Conservation (phyloP, 2,113 vertebrate species). For the Lynx canadensis region DNA sequence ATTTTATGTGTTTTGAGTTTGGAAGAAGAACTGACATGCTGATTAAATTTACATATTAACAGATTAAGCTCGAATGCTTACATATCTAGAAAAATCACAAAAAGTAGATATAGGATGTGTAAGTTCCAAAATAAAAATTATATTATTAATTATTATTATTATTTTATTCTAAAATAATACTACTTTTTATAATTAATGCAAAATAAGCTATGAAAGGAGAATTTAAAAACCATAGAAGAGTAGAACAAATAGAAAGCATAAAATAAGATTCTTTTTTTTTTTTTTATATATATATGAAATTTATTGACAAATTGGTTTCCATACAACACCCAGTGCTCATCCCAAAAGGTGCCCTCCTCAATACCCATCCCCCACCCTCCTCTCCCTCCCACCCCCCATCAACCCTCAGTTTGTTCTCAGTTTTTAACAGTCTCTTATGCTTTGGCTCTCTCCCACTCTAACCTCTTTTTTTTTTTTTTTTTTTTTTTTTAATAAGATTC, state of each 20-base stretch:
- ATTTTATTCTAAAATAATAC: background rate
- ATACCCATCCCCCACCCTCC: too few species aligned
- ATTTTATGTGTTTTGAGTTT: background rate
- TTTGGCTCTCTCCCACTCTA: too few species aligned
- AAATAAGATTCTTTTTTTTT: background rate
- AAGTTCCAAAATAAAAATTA: background rate
- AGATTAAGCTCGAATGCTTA: background rate
- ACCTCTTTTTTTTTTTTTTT: too few species aligned
- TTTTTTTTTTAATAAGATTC: background rate
- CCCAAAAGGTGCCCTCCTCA: too few species aligned
- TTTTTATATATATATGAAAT: too few species aligned
- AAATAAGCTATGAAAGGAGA: background rate
- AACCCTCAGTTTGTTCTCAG: too few species aligned
- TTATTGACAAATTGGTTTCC: too few species aligned
- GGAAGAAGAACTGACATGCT: background rate
- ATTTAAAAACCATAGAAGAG: background rate
- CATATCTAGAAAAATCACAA: background rate
- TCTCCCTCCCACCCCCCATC: too few species aligned
- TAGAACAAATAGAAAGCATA: background rate
- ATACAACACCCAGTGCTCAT: too few species aligned
- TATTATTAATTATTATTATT: background rate
- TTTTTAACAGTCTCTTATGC: too few species aligned
- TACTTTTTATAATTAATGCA: background rate
- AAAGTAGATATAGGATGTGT: background rate
- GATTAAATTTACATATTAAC: background rate